Evolutionary conservation across 2,113 vertebrate genomes (phyloP).

Genomic region (Haplochromis burtoni): DNA sequence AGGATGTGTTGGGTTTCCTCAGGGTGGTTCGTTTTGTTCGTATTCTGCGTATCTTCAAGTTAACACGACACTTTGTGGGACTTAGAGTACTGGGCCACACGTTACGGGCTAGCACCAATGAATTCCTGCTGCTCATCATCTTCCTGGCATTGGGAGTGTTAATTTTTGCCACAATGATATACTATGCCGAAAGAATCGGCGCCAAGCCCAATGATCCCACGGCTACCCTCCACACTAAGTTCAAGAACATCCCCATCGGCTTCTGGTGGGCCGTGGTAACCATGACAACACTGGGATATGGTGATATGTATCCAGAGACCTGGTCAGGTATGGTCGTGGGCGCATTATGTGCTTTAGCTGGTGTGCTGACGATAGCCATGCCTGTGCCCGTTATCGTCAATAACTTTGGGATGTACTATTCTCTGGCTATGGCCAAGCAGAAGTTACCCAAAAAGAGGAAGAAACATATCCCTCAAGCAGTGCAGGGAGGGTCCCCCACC

Average conservation of each 20-base stretch:
- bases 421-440: conserved; percentile 98
- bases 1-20: conserved; percentile 95
- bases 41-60: conserved; percentile 96
- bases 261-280: conserved; percentile 99
- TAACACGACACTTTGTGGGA: conserved; percentile 95
- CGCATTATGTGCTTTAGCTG: conserved; percentile 88
- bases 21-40: conserved; percentile 96
- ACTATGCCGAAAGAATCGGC: conserved; percentile 93
- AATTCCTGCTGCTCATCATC: conserved; percentile 96
- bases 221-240: conserved; percentile 86
- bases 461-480: conserved; percentile 91
- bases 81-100: conserved; percentile 94
- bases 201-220: conserved; percentile 90
- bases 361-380: conserved; percentile 97
- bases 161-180: conserved; percentile 99
- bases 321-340: conserved; percentile 99
- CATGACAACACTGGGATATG: conserved; percentile 97
- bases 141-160: conserved; percentile 93
- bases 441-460: conserved; percentile 95
- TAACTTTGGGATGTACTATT: conserved; percentile 99
- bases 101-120: conserved; percentile 91
- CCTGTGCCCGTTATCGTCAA: conserved; percentile 98
- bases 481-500: conserved; percentile 84
- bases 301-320: conserved; percentile 96
- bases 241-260: conserved; percentile 98